Conservation (phyloP, 1,140 invertebrate genomes). For the Euschistus heros region DNA sequence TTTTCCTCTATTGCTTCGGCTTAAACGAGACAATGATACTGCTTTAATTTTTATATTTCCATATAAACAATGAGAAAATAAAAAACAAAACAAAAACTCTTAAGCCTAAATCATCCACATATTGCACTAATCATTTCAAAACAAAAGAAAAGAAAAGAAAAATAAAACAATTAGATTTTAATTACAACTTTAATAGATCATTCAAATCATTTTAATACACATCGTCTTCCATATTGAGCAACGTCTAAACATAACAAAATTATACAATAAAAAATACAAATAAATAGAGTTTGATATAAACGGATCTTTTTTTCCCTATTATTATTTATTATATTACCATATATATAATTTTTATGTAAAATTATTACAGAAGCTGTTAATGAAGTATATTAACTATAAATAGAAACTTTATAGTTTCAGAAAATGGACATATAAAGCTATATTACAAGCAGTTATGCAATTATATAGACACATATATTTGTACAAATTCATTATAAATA, state of each 20-base stretch:
- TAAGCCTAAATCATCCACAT: neutral
- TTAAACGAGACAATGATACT: neutral
- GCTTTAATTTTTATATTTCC: neutral
- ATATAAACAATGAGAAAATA: neutral
- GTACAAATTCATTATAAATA: slow-evolving; percentile 21
- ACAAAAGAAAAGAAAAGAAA: no score
- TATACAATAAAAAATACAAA: neutral
- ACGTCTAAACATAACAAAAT: neutral
- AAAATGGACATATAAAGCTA: slow-evolving; percentile 22
- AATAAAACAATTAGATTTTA: neutral
- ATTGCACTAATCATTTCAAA: slow-evolving; percentile 11
- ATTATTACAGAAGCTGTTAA: slow-evolving; percentile 9
- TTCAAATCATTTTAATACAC: no score
- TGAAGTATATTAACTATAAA: slow-evolving; percentile 3
- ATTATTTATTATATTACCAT: neutral
- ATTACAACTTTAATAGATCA: no score
- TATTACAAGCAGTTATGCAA: slow-evolving; percentile 19
- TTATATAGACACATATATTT: slow-evolving; percentile 17
- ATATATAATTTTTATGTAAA: neutral
- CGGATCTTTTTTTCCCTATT: neutral
- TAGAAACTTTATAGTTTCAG: slow-evolving; percentile 42
- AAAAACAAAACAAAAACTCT: neutral
- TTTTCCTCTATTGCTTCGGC: neutral
- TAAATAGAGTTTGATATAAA: neutral
- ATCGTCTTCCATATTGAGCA: neutral